These are phyloP conservation scores for Hippocampus kuda DNA, from an alignment of 2,797 vertebrate genomes.

Conservation along the genomic window DNA sequence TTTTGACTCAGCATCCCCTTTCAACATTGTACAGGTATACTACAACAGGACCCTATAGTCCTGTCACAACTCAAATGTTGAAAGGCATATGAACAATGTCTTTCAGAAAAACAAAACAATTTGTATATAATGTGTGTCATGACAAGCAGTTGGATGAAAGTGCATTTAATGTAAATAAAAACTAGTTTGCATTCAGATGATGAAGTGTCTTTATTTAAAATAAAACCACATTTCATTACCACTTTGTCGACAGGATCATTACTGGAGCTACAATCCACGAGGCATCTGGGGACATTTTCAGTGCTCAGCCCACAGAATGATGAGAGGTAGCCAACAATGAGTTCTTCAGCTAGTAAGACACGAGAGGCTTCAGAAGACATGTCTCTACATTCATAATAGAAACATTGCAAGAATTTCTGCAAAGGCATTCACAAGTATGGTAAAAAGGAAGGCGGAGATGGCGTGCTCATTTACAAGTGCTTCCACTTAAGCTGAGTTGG, in stretches of 20 bases:
- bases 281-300: constrained; percentile 10
- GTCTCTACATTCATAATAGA: constrained; percentile 25
- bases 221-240: not conserved
- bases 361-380: constrained; percentile 38
- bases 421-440: constrained; percentile 22
- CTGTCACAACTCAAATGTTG: no score
- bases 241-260: not conserved
- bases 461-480: constrained; percentile 25
- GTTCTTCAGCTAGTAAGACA: constrained; percentile 21
- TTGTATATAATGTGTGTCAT: not conserved
- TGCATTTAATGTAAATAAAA: not conserved
- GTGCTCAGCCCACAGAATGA: constrained; percentile 7
- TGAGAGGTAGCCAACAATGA: constrained; percentile 10
- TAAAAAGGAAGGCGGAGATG: constrained; percentile 25
- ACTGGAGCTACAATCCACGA: not conserved
- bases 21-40: no score
- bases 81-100: no score
- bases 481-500: constrained; percentile 26
- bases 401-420: constrained; percentile 38
- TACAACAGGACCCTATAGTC: no score
- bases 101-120: no score
- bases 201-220: not conserved
- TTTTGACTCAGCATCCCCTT: no score
- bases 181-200: not conserved
- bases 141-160: not conserved